Evolutionary conservation across 1,140 invertebrate species (phyloP), one percentile per base, ranked within the genome.

Genomic region (Orchesella cincta): DNA sequence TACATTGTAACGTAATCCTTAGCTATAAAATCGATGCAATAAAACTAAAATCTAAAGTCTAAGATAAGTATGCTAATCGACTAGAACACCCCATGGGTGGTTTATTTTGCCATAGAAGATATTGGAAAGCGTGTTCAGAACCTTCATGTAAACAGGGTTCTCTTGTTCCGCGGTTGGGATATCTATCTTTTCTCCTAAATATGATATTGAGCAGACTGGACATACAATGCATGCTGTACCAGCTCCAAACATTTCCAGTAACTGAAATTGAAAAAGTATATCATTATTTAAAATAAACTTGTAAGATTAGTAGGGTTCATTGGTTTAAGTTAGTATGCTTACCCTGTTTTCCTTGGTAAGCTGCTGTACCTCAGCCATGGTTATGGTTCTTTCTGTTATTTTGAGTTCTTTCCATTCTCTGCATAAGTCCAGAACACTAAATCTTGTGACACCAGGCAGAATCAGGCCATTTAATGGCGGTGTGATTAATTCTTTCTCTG

Each of bases 191-290:
- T 89, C 81, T 1, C 88, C 91, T 77, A 91, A 73, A 84, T 92
- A 96, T 46, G 90, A 88, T 73, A 99, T 94, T 35, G 89, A 88
- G 34, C 91, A 91, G 51, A 99, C 90, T 1, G 97, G 97, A 84
- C 93, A 96, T 0, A 99, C 91, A 64, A 96, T 88, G 82, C 94
- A 95, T 0, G 97, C 97, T 26, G 97, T 99, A 73, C 97, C 97
- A 67, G 94, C 90, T 57, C 96, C 96, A 87, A 99, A 99, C 83
- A 98, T 88, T 87, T 98, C 96, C 78, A 97, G 83, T 67, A 98
- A 85, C 95, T 97, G 85, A 76, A 82, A 39, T 78, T 73, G 67
- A 52, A 36, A 75, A 77, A 74, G n/a, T 52, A 34, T 31, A 67
- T 31, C 39, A 67, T 18, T 31, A 33, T 67, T 46, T 67, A 57